phyloP scores from a whole-genome alignment of 2,888 invertebrate genomes.

The Drosophila testacea region DNA sequence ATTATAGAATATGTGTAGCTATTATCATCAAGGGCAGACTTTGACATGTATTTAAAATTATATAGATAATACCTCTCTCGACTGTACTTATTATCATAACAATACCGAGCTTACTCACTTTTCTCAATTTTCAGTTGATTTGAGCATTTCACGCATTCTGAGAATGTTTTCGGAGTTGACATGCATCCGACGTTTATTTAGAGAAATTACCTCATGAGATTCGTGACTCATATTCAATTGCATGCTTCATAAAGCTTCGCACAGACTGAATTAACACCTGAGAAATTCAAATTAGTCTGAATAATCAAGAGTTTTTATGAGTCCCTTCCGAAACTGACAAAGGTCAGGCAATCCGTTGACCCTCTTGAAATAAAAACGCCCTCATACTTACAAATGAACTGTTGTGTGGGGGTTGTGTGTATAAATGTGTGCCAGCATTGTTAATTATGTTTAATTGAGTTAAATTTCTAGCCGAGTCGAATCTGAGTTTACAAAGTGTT shows the following conservation, averaged over 20 bases:
- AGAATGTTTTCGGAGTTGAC: slow-evolving; percentile 1
- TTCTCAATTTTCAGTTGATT: slow-evolving; percentile 1
- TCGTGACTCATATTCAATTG: slow-evolving; percentile 36
- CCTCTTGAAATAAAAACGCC: slow-evolving; percentile 7
- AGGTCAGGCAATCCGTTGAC: slow-evolving; percentile 40
- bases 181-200: not conserved
- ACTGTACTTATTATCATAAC: slow-evolving; percentile 4
- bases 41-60: not conserved
- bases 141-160: slow-evolving; percentile 15
- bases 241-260: slow-evolving; percentile 13
- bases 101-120: slow-evolving; percentile 10
- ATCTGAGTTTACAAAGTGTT: slow-evolving; percentile 63
- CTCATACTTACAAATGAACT: slow-evolving; percentile 16
- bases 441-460: slow-evolving; percentile 73
- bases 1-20: not conserved
- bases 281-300: slow-evolving; percentile 51
- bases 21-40: not conserved
- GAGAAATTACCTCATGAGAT: slow-evolving; percentile 3
- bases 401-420: slow-evolving; percentile 12
- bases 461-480: slow-evolving; percentile 53
- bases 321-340: slow-evolving; percentile 29
- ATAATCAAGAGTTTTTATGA: slow-evolving; percentile 16
- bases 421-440: slow-evolving; percentile 39
- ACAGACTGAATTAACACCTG: slow-evolving; percentile 35
- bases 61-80: not conserved